Evolutionary conservation across 2,888 invertebrate genomes (phyloP), one percentile per base, ranked within the genome.

Genomic region (Venustoraphidia nigricollis): DNA sequence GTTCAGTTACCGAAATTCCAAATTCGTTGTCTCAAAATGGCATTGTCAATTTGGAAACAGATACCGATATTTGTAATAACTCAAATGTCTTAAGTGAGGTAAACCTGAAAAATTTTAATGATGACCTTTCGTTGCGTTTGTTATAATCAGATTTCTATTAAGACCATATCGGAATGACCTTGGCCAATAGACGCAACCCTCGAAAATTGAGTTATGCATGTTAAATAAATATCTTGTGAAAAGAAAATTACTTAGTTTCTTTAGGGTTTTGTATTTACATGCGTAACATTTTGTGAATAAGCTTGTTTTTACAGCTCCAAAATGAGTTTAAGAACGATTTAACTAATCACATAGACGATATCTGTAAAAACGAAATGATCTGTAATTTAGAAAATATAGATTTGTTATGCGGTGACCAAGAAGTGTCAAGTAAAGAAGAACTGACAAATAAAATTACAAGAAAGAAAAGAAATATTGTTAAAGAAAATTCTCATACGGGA

Each of bases 1-100:
- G 81, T 58, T 53, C 53, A 73, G 73, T 68, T 45, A 66, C 69
- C 1, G 66, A 69, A 52, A 53, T 71, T 39, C 73, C 76, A 1
- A 66, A 68, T 47, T 65, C 66, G 51, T 59, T 71, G 10, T 64
- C 66, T 37, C 72, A 74, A 56, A 66, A 69, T 50, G 72, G 73
- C 41, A 62, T 65, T 2, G 58, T 73, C 27, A 60, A 65, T 11
- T 53, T 73, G 11, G 66, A 68, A 51, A 61, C 65, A 2, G 63
- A 67, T 17, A 34, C n/a, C 9, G 41, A 46, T 14, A 13, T 45
- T 45, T 45, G 45, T 37, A 45, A 45, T 2, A 37, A 45, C 38
- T 27, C 27, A 3, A 27, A 27, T 27, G 27, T 6, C 27, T 27
- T 27, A 27, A 27, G 27, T 27, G 27, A 27, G 27, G 27, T 27